These are phyloP conservation scores for Phyllotis vaccarum DNA, from an alignment of 2,797 vertebrate species.

Conservation along the genomic window DNA sequence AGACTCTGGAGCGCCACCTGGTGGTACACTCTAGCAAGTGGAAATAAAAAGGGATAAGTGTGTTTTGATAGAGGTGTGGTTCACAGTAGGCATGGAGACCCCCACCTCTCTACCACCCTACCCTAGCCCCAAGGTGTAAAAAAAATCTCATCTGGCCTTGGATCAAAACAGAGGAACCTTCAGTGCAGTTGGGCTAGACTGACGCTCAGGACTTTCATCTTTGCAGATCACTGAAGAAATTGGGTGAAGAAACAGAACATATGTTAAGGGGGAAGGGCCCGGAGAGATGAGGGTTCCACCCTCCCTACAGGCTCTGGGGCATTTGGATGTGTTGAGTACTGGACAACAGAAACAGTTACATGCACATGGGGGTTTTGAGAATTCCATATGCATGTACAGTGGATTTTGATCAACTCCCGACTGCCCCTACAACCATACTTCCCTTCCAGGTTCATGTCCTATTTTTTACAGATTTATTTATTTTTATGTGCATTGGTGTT, in stretches of 20 bases:
- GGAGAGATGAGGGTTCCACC: background rate
- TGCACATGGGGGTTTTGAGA: background rate
- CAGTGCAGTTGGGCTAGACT: background rate
- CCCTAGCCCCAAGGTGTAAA: background rate
- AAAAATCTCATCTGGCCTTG: background rate
- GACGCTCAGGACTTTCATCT: slow-evolving; percentile 2
- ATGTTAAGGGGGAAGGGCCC: background rate
- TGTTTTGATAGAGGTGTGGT: background rate
- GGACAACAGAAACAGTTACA: background rate
- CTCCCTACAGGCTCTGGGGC: background rate
- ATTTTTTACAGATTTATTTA: background rate
- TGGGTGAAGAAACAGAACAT: too few species aligned
- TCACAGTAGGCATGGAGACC: background rate
- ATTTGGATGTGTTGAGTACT: background rate
- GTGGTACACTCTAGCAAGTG: slow-evolving; percentile 35
- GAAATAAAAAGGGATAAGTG: background rate
- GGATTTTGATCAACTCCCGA: background rate
- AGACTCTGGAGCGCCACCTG: slow-evolving; percentile 70
- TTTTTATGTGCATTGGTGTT: background rate
- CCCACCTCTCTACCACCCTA: background rate
- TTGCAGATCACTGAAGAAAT: background rate
- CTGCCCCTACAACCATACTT: background rate
- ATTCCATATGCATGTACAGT: background rate
- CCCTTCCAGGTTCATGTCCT: background rate
- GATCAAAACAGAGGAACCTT: background rate